Percentiles rank a stretch among this genome's conserved stretches.
Evolutionary conservation across 1,140 invertebrate genomes (phyloP).

Genomic region (Drosophila tristis): DNA sequence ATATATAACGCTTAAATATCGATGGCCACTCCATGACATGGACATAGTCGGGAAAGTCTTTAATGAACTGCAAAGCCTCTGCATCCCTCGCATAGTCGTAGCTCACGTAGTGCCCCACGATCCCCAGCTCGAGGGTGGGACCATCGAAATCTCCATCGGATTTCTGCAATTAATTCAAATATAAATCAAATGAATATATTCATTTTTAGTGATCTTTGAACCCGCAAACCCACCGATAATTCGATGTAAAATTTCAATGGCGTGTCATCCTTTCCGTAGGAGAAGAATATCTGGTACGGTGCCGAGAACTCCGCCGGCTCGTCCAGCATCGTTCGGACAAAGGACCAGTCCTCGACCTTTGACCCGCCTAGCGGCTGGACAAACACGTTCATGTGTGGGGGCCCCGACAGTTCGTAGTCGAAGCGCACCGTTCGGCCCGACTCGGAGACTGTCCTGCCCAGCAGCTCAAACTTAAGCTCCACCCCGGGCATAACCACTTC

Average conservation of each 20-base stretch:
- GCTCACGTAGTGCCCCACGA: conserved; percentile 43
- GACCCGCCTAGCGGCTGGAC: conserved; percentile 87
- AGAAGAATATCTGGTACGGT: conserved; percentile 89
- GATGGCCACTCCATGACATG: conserved; percentile 42
- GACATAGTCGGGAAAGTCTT: conserved; percentile 25
- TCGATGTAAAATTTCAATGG: conserved; percentile 87
- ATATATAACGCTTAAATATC: conserved; percentile 35
- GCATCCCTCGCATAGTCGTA: conserved; percentile 29
- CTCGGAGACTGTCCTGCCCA: conserved; percentile 49
- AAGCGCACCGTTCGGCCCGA: conserved; percentile 31
- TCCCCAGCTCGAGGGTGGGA: conserved; percentile 49
- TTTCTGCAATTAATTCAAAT: conserved; percentile 70
- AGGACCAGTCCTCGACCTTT: conserved; percentile 87
- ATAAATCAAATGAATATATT: background rate
- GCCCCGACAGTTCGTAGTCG: conserved; percentile 85
- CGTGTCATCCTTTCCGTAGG: conserved; percentile 86
- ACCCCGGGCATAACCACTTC: conserved; percentile 44
- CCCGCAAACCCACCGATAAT: conserved; percentile 84
- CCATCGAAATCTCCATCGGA: conserved; percentile 71
- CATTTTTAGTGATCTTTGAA: too few species aligned
- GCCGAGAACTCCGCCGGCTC: conserved; percentile 85
- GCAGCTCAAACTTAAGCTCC: conserved; percentile 26
- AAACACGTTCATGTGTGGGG: conserved; percentile 90
- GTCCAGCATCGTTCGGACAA: conserved; percentile 85
- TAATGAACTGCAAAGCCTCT: conserved; percentile 15